Conservation (phyloP, 2,888 invertebrate genomes). For the Asteroscopus sphinx region DNA sequence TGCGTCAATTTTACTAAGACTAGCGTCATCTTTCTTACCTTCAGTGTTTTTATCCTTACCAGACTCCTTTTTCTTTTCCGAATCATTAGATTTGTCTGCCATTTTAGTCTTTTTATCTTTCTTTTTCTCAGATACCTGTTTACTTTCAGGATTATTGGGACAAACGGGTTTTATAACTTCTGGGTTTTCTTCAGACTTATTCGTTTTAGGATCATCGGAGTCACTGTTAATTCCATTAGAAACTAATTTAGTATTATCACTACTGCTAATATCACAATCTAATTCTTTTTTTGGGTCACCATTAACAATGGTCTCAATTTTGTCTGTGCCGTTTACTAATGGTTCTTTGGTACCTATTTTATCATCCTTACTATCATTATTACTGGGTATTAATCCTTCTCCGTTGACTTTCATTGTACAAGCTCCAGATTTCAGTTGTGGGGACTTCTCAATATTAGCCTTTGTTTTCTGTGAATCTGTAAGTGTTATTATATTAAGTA, state of each 20-base stretch:
- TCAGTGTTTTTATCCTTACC: slow-evolving; percentile 66
- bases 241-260: slow-evolving; percentile 86
- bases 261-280: slow-evolving; percentile 89
- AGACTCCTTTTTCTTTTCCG: slow-evolving; percentile 75
- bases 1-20: slow-evolving; percentile 64
- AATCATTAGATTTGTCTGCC: slow-evolving; percentile 71
- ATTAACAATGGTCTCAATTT: slow-evolving; percentile 76
- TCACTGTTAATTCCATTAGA: slow-evolving; percentile 85
- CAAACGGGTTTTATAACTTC: slow-evolving; percentile 64
- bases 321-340: slow-evolving; percentile 82
- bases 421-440: slow-evolving; percentile 70
- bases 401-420: slow-evolving; percentile 76
- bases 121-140: slow-evolving; percentile 75
- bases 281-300: slow-evolving; percentile 82
- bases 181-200: slow-evolving; percentile 78
- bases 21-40: slow-evolving; percentile 68
- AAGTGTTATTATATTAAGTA: slow-evolving; percentile 51
- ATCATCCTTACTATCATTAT: slow-evolving; percentile 74
- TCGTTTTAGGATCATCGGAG: slow-evolving; percentile 80
- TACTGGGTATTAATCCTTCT: slow-evolving; percentile 73
- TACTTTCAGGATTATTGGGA: slow-evolving; percentile 71
- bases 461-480: slow-evolving; percentile 79
- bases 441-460: slow-evolving; percentile 73
- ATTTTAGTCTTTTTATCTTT: slow-evolving; percentile 77
- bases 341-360: slow-evolving; percentile 85